These are phyloP conservation scores for Gonioctena quinquepunctata DNA, from an alignment of 1,140 invertebrate species.

Conservation along the genomic window DNA sequence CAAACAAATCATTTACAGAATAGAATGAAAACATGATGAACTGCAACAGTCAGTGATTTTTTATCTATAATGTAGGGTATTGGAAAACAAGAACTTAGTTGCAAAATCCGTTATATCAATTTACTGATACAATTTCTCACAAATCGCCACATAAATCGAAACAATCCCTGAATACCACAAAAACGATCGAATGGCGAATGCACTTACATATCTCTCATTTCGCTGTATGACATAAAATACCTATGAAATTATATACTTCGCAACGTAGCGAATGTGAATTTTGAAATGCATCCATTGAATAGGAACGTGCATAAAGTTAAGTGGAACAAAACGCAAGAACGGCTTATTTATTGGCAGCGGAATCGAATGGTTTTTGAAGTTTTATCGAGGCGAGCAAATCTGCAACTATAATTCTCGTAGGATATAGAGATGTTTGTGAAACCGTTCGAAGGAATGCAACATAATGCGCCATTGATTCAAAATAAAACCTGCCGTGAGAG, in stretches of 20 bases:
- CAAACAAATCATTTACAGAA: no score
- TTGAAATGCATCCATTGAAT: constrained; percentile 10
- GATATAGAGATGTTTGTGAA: constrained; percentile 8
- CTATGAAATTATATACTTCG: constrained; percentile 3
- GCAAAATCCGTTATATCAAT: background rate
- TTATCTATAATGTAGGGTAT: no score
- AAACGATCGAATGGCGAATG: background rate
- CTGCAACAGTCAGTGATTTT: no score
- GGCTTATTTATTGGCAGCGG: background rate
- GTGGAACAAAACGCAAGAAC: constrained; percentile 1
- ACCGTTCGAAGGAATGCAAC: background rate
- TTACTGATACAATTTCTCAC: background rate
- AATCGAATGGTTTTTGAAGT: background rate
- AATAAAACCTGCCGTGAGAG: background rate
- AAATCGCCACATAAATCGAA: background rate
- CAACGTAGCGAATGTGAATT: constrained; percentile 1
- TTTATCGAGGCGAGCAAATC: background rate
- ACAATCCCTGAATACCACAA: background rate
- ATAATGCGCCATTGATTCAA: background rate
- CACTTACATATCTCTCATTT: background rate
- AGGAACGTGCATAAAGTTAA: constrained; percentile 8
- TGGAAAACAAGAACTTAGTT: no score
- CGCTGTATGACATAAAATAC: background rate
- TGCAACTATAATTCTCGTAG: constrained; percentile 2
- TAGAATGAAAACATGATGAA: no score